Evolutionary conservation across 1,140 invertebrate genomes (phyloP).

Genomic region (Calliphora vicina): DNA sequence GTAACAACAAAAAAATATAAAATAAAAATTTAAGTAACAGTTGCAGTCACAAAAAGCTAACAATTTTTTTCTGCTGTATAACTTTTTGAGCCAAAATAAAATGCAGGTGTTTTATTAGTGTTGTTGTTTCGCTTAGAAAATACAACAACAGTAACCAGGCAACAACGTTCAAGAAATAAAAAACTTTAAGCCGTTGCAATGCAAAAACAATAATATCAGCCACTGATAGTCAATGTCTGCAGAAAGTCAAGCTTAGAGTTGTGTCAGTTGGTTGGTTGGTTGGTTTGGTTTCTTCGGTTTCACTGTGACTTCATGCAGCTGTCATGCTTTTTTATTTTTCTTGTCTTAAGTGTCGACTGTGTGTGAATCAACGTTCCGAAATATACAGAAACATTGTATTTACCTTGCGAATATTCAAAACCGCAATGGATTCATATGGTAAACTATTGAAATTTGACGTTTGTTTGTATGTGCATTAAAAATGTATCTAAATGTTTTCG

Average conservation of each 20-base stretch:
- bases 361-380: neutral
- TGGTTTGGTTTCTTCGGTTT: constrained; percentile 4
- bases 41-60: neutral
- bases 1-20: neutral
- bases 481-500: too few species aligned
- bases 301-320: constrained; percentile 6
- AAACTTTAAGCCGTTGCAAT: neutral
- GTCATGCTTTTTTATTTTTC: neutral
- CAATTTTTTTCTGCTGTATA: neutral
- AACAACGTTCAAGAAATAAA: neutral
- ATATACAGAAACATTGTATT: neutral
- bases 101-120: neutral
- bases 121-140: neutral
- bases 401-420: neutral
- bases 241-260: neutral
- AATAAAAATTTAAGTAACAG: neutral
- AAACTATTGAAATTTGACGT: neutral
- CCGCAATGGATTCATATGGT: neutral
- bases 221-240: constrained; percentile 8
- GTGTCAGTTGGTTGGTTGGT: neutral
- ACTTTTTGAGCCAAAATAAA: neutral
- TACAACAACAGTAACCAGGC: neutral
- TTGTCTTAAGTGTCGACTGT: neutral
- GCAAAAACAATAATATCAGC: neutral
- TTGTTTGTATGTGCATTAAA: too few species aligned